phyloP scores from a whole-genome alignment of 2,113 vertebrate genomes.

The Acrocephalus arundinaceus region DNA sequence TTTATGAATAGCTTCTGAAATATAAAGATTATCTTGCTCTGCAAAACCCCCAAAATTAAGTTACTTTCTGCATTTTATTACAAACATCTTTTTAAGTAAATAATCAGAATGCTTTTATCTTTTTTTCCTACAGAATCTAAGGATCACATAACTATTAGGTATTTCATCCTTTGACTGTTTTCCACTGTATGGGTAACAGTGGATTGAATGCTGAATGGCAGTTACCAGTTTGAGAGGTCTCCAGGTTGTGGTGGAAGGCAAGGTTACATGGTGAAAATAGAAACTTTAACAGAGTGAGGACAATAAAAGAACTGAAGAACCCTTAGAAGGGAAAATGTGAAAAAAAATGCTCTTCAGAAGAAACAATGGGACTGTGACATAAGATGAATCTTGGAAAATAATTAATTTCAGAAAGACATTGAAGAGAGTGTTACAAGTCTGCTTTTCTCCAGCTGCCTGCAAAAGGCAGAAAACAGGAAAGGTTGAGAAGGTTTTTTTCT shows the following conservation, averaged over 20 bases:
- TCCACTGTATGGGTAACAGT: neutral
- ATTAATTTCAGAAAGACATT: neutral
- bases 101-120: neutral
- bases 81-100: rapidly evolving
- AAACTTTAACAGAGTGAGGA: neutral
- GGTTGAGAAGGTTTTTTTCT: neutral
- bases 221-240: neutral
- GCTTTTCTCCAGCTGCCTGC: neutral
- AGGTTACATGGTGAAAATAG: neutral
- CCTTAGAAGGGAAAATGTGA: neutral
- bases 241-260: neutral
- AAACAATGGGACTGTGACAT: neutral
- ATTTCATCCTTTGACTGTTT: neutral
- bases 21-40: conserved; percentile 82
- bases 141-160: neutral
- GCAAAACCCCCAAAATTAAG: neutral
- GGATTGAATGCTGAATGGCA: neutral
- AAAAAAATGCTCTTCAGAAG: neutral
- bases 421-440: neutral
- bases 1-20: conserved; percentile 87
- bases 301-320: neutral
- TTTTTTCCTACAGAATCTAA: neutral
- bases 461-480: neutral
- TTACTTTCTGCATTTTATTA: neutral
- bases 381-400: neutral